Conservation (phyloP, 2,888 invertebrate genomes). For the Chaetogeoica ovagalla region DNA sequence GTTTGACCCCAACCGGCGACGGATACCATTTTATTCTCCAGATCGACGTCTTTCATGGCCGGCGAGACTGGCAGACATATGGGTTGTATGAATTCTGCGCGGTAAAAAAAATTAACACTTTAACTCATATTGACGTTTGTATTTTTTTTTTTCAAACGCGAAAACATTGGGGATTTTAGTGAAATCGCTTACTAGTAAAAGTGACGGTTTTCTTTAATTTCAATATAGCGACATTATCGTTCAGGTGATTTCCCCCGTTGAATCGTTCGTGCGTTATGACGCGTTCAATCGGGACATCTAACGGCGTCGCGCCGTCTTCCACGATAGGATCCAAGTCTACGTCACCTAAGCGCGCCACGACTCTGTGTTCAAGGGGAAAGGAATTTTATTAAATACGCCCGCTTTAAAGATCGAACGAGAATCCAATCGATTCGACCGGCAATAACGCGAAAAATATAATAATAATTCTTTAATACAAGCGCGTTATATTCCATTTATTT, state of each 20-base stretch:
- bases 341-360: conserved; percentile 54
- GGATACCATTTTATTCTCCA: conserved; percentile 67
- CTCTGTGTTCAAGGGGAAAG: neutral
- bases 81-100: conserved; percentile 61
- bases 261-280: conserved; percentile 53
- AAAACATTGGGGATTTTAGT: too few relatives aligned
- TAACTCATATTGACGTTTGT: neutral
- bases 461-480: too few relatives aligned
- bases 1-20: conserved; percentile 79
- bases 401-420: too few relatives aligned
- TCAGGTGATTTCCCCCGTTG: neutral
- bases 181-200: conserved; percentile 6
- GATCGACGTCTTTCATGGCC: conserved; percentile 57
- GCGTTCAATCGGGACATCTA: conserved; percentile 52
- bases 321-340: conserved; percentile 51
- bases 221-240: conserved; percentile 55
- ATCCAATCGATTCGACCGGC: too few relatives aligned
- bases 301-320: conserved; percentile 51
- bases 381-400: too few relatives aligned
- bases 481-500: too few relatives aligned
- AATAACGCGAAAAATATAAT: too few relatives aligned
- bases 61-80: conserved; percentile 74
- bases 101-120: too few relatives aligned
- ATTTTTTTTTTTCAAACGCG: too few relatives aligned
- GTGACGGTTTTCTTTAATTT: conserved; percentile 3